Conservation (phyloP, 2,888 invertebrate genomes). For the Phortica magna region DNA sequence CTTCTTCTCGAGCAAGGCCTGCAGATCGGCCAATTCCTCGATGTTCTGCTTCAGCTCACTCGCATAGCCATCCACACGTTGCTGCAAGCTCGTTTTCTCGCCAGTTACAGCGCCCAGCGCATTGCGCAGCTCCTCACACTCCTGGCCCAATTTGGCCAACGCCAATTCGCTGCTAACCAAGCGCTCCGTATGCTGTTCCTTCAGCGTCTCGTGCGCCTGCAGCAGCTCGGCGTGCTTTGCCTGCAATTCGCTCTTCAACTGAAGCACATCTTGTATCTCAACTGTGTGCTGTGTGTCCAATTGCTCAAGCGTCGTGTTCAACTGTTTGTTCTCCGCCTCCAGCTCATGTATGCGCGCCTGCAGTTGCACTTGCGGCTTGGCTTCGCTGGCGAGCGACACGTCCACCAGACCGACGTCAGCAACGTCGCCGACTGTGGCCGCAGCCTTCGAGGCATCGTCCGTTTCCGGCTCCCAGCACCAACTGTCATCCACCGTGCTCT, state of each 20-base stretch:
- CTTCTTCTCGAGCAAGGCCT: slow-evolving; percentile 69
- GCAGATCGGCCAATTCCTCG: slow-evolving; percentile 65
- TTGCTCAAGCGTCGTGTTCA: slow-evolving; percentile 82
- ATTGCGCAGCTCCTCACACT: slow-evolving; percentile 55
- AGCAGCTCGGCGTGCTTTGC: slow-evolving; percentile 79
- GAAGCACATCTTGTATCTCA: slow-evolving; percentile 82
- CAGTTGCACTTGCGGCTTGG: slow-evolving; percentile 56
- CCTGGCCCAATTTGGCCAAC: slow-evolving; percentile 59
- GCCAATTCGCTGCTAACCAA: slow-evolving; percentile 65
- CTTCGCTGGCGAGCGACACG: slow-evolving; percentile 41
- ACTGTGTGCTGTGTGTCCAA: slow-evolving; percentile 86
- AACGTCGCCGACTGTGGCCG: slow-evolving; percentile 38
- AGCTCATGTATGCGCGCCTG: slow-evolving; percentile 78
- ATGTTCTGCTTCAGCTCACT: slow-evolving; percentile 65
- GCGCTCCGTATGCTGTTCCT: slow-evolving; percentile 61
- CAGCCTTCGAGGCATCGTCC: slow-evolving; percentile 51
- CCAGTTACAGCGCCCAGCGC: slow-evolving; percentile 48
- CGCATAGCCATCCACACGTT: slow-evolving; percentile 62
- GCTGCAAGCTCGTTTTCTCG: slow-evolving; percentile 59
- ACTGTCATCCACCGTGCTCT: slow-evolving; percentile 73
- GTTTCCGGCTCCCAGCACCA: slow-evolving; percentile 78
- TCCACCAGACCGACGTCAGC: slow-evolving; percentile 50
- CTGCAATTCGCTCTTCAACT: slow-evolving; percentile 80
- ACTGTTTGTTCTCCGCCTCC: slow-evolving; percentile 78
- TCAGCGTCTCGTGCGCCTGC: slow-evolving; percentile 73